Percentiles rank a stretch among this genome's conserved stretches.
phyloP scores from a whole-genome alignment of 1,140 invertebrate species.

The Harpegnathos saltator region DNA sequence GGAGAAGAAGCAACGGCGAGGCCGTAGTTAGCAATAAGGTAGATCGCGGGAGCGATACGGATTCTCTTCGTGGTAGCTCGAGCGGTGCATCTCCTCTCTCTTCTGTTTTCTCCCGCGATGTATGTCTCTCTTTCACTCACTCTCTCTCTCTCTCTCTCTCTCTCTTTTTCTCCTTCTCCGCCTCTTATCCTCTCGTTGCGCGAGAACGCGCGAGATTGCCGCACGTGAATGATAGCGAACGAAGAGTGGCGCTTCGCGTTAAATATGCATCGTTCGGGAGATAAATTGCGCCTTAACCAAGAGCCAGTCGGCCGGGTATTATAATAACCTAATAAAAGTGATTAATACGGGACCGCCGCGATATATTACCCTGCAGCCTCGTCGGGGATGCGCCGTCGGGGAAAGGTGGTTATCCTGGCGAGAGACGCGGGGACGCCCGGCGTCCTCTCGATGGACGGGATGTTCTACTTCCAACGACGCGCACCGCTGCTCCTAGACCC shows the following conservation, averaged over 20 bases:
- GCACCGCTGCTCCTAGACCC: conserved; percentile 33
- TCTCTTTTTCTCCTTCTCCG: neutral
- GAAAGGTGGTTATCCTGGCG: conserved; percentile 31
- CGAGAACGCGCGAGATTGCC: conserved; percentile 67
- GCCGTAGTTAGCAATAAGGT: conserved; percentile 72
- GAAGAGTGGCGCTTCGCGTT: conserved; percentile 78
- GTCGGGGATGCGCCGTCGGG: conserved; percentile 36
- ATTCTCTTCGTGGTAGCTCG: conserved; percentile 54
- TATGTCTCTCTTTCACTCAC: neutral
- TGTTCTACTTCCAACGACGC: conserved; percentile 40
- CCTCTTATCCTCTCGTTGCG: conserved; percentile 23
- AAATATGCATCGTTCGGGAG: conserved; percentile 80
- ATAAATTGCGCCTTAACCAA: conserved; percentile 81
- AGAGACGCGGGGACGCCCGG: conserved; percentile 39
- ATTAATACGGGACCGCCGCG: conserved; percentile 77
- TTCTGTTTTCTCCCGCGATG: conserved; percentile 11
- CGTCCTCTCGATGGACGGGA: conserved; percentile 61
- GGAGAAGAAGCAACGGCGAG: conserved; percentile 46
- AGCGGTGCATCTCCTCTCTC: conserved; percentile 2
- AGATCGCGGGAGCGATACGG: conserved; percentile 69
- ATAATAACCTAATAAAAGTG: conserved; percentile 83
- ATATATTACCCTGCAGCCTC: conserved; percentile 73
- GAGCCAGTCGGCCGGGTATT: conserved; percentile 78
- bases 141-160: neutral
- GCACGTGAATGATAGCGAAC: conserved; percentile 75